Evolutionary conservation across 2,888 invertebrate species (phyloP), one percentile per base, ranked within the genome.

Genomic region (Stenoptilia bipunctidactyla): DNA sequence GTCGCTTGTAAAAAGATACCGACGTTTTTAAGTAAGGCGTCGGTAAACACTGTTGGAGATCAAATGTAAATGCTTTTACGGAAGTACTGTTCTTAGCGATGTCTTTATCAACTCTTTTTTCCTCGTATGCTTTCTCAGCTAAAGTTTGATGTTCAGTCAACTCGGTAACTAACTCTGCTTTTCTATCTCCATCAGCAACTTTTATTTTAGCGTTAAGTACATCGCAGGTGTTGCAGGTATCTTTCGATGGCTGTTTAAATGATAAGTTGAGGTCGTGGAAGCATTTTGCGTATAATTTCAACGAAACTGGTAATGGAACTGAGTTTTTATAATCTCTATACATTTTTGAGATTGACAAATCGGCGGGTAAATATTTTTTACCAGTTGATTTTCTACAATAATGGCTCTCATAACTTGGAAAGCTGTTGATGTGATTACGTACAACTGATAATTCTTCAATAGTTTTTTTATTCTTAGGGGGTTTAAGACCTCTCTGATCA

Each of bases 21-120:
- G 35, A 38, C 13, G 42, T 42, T 37, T 38, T 42, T 30, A 45
- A 37, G 14, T 37, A 42, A n/a, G 49, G 47, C 2, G 47, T 49
- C n/a, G 46, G 47, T 34, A 49, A 41, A 27, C 49, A 47, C 39
- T 49, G 47, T 13, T 49, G 46, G 4, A 49, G 40, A 36, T 47
- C 45, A 35, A 49, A 49, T 6, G 47, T 30, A n/a, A 36, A 40
- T n/a, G 42, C 45, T 27, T 38, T 30, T 37, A 43, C 12, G 27
- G 34, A 36, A 12, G 41, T 15, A 9, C 42, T 20, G 20, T 8
- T 3, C 20, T 20, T 20, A 5, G 20, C 20, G 3, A 5, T 8
- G 8, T 20, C 20, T 20, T 20, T 20, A 8, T 20, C 20, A 3
- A 5, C 8, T 20, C 20, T 20, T 20, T 20, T 20, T 20, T 20